Evolutionary conservation across 1,140 invertebrate genomes (phyloP).

Genomic region (Hyposmocoma kahamanoa): DNA sequence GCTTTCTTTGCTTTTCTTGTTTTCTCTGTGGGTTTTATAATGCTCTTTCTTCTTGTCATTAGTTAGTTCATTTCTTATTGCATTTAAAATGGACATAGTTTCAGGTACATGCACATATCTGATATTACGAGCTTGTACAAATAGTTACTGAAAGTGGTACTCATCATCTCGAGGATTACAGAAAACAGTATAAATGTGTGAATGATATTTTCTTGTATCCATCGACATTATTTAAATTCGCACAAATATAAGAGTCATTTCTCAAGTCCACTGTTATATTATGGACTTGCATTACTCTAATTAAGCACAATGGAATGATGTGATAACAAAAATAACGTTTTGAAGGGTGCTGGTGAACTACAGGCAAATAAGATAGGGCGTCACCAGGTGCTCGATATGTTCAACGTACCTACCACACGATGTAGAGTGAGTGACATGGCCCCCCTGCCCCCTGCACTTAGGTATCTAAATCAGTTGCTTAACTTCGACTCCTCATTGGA

Average conservation of each 20-base stretch:
- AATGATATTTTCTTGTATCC: constrained; percentile 82
- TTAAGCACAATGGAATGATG: constrained; percentile 76
- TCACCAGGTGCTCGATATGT: too few species aligned
- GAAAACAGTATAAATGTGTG: constrained; percentile 75
- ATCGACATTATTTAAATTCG: constrained; percentile 74
- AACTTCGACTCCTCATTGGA: too few species aligned
- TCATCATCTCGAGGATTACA: constrained; percentile 74
- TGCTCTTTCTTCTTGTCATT: constrained; percentile 18
- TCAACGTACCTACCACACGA: too few species aligned
- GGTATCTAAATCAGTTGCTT: too few species aligned
- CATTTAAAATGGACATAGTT: constrained; percentile 60
- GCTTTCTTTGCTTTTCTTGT: constrained; percentile 59
- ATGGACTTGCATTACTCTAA: constrained; percentile 77
- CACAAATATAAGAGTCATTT: constrained; percentile 77
- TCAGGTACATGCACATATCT: constrained; percentile 80
- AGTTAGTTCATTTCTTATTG: constrained; percentile 42
- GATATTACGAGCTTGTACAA: constrained; percentile 78
- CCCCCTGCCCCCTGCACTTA: too few species aligned
- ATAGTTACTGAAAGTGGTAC: constrained; percentile 71
- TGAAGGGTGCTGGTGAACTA: too few species aligned
- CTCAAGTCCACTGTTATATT: constrained; percentile 79
- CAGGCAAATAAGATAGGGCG: too few species aligned
- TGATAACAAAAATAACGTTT: constrained; percentile 72
- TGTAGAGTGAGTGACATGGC: too few species aligned
- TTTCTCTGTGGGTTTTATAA: constrained; percentile 28